These are phyloP conservation scores for Drosophila tropicalis DNA, from an alignment of 1,140 invertebrate species.

Conservation along the genomic window DNA sequence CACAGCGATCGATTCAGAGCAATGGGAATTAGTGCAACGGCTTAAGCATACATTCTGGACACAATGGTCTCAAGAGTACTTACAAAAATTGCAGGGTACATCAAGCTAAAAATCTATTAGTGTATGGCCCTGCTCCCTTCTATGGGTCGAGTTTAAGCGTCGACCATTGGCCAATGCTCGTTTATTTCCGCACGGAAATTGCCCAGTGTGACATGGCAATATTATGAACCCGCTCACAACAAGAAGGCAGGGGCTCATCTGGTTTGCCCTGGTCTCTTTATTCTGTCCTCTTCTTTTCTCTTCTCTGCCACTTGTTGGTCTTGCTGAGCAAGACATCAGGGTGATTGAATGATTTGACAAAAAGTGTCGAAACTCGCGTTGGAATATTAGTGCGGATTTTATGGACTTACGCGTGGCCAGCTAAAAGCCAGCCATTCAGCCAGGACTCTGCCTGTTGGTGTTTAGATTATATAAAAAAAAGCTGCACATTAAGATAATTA, in stretches of 20 bases:
- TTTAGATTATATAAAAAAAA: too few relatives aligned
- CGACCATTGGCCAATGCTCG: slow-evolving; percentile 28
- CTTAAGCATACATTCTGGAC: too few relatives aligned
- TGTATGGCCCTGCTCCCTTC: slow-evolving; percentile 10
- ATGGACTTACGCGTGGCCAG: slow-evolving; percentile 73
- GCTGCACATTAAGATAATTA: too few relatives aligned
- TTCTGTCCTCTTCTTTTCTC: background rate
- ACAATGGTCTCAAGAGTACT: too few relatives aligned
- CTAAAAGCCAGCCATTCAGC: slow-evolving; percentile 50
- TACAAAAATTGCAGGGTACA: too few relatives aligned
- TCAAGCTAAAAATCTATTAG: slow-evolving; percentile 80
- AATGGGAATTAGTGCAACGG: too few relatives aligned
- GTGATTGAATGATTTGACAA: slow-evolving; percentile 79
- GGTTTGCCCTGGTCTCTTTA: background rate
- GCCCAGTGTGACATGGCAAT: slow-evolving; percentile 72
- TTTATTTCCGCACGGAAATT: slow-evolving; percentile 77
- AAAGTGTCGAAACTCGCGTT: slow-evolving; percentile 72
- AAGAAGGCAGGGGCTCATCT: background rate
- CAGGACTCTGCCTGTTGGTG: slow-evolving; percentile 20
- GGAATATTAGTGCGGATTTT: slow-evolving; percentile 79
- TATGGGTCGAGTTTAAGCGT: background rate
- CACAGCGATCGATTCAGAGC: too few relatives aligned
- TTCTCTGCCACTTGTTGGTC: slow-evolving; percentile 42
- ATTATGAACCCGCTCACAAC: slow-evolving; percentile 67
- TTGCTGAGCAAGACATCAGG: slow-evolving; percentile 70